These are phyloP conservation scores for Coryphaenoides rupestris DNA, from an alignment of 2,113 vertebrate species.

Conservation along the genomic window DNA sequence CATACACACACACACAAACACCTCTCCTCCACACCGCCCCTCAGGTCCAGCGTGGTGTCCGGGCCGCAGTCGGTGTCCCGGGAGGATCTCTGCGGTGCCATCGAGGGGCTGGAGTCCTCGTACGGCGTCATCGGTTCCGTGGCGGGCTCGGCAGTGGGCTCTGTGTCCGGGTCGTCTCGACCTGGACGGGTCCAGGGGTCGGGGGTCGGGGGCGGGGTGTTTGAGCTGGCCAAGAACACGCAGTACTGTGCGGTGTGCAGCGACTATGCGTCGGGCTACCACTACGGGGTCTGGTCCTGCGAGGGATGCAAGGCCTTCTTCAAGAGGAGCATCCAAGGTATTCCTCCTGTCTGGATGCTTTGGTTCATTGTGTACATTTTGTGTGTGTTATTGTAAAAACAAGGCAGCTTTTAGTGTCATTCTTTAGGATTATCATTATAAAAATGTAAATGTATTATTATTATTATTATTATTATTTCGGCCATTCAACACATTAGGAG, in stretches of 20 bases:
- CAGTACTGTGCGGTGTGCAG: conserved; percentile 96
- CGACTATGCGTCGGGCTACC: conserved; percentile 98
- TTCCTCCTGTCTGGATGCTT: no score
- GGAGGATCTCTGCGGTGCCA: conserved; percentile 74
- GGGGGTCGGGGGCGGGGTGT: conserved; percentile 23
- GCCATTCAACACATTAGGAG: no score
- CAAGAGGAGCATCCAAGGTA: conserved; percentile 99
- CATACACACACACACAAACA: no score
- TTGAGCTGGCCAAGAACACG: conserved; percentile 87
- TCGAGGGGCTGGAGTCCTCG: conserved; percentile 68
- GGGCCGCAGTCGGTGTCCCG: conserved; percentile 74
- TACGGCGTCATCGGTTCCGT: conserved; percentile 49
- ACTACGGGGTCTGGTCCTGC: conserved; percentile 98
- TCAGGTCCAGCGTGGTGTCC: conserved; percentile 76
- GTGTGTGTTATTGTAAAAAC: no score
- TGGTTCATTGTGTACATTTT: no score
- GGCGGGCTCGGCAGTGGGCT: no score
- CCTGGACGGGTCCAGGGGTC: not conserved
- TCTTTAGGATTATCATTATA: no score
- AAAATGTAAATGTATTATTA: no score
- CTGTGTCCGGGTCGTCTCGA: not conserved
- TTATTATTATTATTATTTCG: no score
- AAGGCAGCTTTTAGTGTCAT: no score
- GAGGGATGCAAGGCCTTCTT: conserved; percentile 99
- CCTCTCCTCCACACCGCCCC: not conserved